Conservation (phyloP, 2,113 vertebrate genomes). For the Acanthisitta chloris region DNA sequence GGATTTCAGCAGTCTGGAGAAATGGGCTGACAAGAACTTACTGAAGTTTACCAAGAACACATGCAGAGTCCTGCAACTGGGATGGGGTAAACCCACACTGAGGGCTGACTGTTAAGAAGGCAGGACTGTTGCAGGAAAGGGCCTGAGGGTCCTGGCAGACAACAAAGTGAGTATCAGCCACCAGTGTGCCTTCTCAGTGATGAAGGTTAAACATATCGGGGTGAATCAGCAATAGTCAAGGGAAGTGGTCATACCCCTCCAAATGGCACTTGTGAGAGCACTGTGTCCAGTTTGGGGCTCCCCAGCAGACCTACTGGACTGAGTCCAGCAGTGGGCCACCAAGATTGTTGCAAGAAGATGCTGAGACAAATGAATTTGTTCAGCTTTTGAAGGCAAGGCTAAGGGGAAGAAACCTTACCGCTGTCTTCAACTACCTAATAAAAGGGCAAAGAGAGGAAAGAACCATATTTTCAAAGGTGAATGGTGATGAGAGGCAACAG, state of each 20-base stretch:
- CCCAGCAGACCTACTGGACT: neutral
- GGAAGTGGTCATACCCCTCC: neutral
- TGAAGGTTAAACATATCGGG: neutral
- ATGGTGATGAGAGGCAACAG: neutral
- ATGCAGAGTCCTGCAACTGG: neutral
- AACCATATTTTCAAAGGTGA: neutral
- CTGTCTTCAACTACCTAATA: neutral
- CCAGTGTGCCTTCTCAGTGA: neutral
- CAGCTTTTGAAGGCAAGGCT: neutral
- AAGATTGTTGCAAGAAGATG: neutral
- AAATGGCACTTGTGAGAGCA: neutral
- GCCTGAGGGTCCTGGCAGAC: neutral
- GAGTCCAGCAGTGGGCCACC: neutral
- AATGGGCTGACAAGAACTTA: neutral
- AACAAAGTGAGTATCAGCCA: neutral
- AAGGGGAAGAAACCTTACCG: neutral
- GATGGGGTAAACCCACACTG: neutral
- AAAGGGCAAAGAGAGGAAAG: neutral
- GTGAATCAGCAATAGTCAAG: neutral
- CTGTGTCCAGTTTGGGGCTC: neutral
- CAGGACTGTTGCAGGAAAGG: neutral
- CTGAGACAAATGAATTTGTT: neutral
- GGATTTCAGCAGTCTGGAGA: neutral
- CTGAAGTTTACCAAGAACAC: neutral
- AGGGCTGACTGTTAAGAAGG: neutral